Evolutionary conservation across 1,140 invertebrate species (phyloP), one percentile per base, ranked within the genome.

Genomic region (Scaptomyza graminum): DNA sequence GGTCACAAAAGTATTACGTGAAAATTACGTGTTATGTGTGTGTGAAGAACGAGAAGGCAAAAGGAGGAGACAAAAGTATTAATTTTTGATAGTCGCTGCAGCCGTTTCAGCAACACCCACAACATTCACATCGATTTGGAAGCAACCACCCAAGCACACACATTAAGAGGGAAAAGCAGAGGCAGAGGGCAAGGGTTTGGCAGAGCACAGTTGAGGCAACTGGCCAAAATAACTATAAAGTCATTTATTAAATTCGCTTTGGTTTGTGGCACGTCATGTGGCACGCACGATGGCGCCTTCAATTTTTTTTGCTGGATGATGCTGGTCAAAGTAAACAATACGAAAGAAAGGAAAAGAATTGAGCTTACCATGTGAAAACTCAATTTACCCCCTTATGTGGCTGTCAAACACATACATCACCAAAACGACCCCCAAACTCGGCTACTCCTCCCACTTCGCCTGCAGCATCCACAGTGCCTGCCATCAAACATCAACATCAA

Each of bases 361-460:
- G 76, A 28, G 44, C 31, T 1, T 8, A 34, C 59, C 55, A 75
- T 75, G 63, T 73, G 76, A 82, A 85, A 87, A 79, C 82, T 78
- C 83, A 88, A 87, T 87, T 87, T 87, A 87, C 82, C 82, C 82
- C 82, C 85, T 77, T 77, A 88, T 85, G 64, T 80, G 50, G 68
- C 82, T 87, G 82, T 87, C 82, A 87, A 88, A 87, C 64, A 70
- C 83, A 87, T 82, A 76, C 82, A 81, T 82, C 82, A 82, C 63
- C 34, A 13, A n/a, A 18, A 41, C 31, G 49, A 49, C 55, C 15
- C 7, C 34, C 15, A 31, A 5, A 31, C 5, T 22, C 18, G 0
- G 63, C 22, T 15, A 63, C 12, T 12, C 51, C 47, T 41, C 54
- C 9, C 59, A 37, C 54, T 34, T 31, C 0, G 28, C 8, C 22